These are phyloP conservation scores for Drosophila lacicola DNA, from an alignment of 2,888 invertebrate genomes.

Conservation along the genomic window DNA sequence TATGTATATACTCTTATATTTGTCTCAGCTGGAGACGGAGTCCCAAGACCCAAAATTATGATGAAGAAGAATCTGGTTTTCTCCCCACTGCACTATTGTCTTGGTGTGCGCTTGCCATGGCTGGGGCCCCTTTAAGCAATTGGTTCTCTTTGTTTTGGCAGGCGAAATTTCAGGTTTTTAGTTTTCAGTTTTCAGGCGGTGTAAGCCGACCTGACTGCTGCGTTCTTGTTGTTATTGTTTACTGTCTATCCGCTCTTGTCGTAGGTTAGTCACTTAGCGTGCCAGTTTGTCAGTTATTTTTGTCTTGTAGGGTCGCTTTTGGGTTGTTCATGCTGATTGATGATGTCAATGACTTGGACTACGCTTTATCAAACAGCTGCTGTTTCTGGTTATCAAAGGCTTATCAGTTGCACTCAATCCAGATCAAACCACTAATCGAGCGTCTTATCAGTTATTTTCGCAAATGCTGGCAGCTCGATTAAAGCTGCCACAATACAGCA, in stretches of 20 bases:
- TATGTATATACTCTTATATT: constrained; percentile 12
- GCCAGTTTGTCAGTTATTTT: constrained; percentile 43
- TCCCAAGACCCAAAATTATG: constrained; percentile 33
- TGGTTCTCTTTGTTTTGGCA: constrained; percentile 50
- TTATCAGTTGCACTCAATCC: constrained; percentile 48
- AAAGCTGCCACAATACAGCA: constrained; percentile 5
- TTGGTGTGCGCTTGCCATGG: constrained; percentile 36
- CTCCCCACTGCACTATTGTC: constrained; percentile 11
- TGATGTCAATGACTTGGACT: constrained; percentile 56
- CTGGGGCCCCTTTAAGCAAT: constrained; percentile 37
- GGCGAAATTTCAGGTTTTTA: constrained; percentile 70
- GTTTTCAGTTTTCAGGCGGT: constrained; percentile 67
- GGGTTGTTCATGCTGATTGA: constrained; percentile 50
- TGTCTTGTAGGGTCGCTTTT: constrained; percentile 16
- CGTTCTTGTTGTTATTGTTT: constrained; percentile 20
- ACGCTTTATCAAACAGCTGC: constrained; percentile 35
- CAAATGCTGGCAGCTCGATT: constrained; percentile 1
- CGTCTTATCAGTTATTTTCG: constrained; percentile 28
- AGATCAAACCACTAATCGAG: constrained; percentile 16
- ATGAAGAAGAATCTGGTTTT: constrained; percentile 51
- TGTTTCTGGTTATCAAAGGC: constrained; percentile 45
- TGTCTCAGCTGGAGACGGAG: constrained; percentile 27
- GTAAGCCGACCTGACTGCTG: constrained; percentile 28
- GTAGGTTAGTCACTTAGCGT: constrained; percentile 69
- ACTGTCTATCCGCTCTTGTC: constrained; percentile 62